A percentile compares a stretch with the other conserved stretches of the same genome.
Conservation (phyloP, 2,797 vertebrate genomes). For the Galaxias olidus region DNA sequence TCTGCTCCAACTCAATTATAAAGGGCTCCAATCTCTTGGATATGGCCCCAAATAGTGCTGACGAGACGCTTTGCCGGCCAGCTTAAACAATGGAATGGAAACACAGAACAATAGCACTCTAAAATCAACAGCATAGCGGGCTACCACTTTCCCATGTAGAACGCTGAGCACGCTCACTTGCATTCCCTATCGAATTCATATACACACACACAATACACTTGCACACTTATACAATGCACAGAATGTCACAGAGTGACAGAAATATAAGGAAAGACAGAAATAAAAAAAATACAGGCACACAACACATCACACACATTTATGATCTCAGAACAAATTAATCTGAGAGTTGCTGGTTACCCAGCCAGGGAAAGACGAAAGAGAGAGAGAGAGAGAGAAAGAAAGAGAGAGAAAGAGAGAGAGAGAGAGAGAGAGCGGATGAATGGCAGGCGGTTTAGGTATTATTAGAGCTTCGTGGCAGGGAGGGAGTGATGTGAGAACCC, state of each 20-base stretch:
- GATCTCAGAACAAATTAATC: conserved; percentile 49
- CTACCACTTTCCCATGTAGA: conserved; percentile 42
- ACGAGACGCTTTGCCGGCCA: conserved; percentile 28
- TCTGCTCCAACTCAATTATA: background rate
- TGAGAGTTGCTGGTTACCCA: conserved; percentile 44
- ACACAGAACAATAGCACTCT: conserved; percentile 46
- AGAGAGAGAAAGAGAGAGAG: conserved; percentile 27
- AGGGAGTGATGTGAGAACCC: conserved; percentile 23
- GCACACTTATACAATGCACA: too few relatives aligned
- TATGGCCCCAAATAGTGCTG: conserved; percentile 45
- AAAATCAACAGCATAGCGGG: conserved; percentile 49
- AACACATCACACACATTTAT: conserved; percentile 36
- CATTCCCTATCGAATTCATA: conserved; percentile 46
- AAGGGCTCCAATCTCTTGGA: conserved; percentile 36
- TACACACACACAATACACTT: conserved; percentile 38
- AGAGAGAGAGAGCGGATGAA: conserved; percentile 5
- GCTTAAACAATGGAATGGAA: conserved; percentile 44
- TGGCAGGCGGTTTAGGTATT: conserved; percentile 39
- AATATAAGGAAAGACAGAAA: conserved; percentile 33
- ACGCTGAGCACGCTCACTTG: conserved; percentile 46
- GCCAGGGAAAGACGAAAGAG: conserved; percentile 26
- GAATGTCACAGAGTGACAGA: conserved; percentile 38
- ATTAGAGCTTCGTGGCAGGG: conserved; percentile 41
- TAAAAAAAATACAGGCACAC: conserved; percentile 3
- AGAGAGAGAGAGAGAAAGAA: conserved; percentile 25